phyloP scores from a whole-genome alignment of 1,140 invertebrate genomes.

The Bemisia tabaci region DNA sequence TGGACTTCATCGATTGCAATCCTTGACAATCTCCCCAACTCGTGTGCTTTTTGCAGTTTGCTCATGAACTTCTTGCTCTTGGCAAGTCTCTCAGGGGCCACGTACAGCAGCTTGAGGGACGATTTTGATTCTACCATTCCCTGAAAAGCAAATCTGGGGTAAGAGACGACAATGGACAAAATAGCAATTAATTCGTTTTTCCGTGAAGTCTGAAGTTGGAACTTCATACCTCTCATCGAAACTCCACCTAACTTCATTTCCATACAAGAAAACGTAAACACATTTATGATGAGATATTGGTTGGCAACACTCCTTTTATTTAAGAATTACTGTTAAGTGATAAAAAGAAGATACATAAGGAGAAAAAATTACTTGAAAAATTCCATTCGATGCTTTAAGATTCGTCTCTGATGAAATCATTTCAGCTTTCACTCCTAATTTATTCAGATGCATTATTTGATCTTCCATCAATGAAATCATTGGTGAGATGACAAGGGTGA shows the following conservation, averaged over 20 bases:
- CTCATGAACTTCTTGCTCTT: conserved; percentile 82
- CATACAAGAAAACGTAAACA: neutral
- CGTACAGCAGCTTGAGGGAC: conserved; percentile 58
- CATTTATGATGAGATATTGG: too few species aligned
- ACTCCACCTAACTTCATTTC: neutral
- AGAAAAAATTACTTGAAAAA: conserved; percentile 32
- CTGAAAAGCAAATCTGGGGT: conserved; percentile 31
- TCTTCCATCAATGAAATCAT: conserved; percentile 90
- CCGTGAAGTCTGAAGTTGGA: conserved; percentile 24
- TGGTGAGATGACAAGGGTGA: conserved; percentile 83
- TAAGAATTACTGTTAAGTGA: too few species aligned
- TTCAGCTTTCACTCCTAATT: conserved; percentile 49
- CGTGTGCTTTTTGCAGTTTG: conserved; percentile 69
- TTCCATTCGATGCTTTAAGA: conserved; percentile 45
- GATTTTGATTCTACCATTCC: conserved; percentile 38
- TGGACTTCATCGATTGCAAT: conserved; percentile 93
- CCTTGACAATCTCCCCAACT: conserved; percentile 50
- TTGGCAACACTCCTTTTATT: too few species aligned
- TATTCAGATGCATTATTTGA: conserved; percentile 58
- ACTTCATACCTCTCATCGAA: neutral
- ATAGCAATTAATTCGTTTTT: too few species aligned
- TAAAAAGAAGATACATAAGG: too few species aligned
- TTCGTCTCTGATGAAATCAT: conserved; percentile 49
- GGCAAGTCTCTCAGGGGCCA: conserved; percentile 84
- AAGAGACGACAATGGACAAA: neutral